phyloP scores from a whole-genome alignment of 2,797 vertebrate species.

The Pyrocephalus nanus region DNA sequence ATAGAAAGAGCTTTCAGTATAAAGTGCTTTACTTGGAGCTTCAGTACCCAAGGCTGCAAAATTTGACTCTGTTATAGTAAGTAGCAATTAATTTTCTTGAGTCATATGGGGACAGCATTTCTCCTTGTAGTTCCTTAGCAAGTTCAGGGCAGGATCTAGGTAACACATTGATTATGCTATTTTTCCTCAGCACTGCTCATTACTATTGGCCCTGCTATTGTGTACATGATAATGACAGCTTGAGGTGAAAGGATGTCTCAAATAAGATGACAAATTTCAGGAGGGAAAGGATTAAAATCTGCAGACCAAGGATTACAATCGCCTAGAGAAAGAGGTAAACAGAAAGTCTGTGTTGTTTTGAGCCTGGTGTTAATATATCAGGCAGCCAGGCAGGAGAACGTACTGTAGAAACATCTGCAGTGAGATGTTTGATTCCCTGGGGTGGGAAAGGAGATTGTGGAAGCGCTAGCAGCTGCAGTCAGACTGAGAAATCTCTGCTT shows the following conservation, averaged over 20 bases:
- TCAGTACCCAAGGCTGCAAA: neutral
- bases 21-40: neutral
- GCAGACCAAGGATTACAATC: neutral
- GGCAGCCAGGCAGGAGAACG: rapidly evolving
- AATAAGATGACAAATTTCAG: neutral
- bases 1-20: neutral
- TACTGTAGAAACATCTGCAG: conserved; percentile 7
- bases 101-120: neutral
- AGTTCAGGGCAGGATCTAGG: neutral
- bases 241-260: neutral
- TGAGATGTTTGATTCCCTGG: neutral
- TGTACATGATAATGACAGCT: neutral
- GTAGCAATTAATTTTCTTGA: neutral
- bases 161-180: neutral
- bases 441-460: neutral
- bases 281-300: neutral
- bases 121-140: neutral
- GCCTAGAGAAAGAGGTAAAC: neutral
- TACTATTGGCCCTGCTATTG: neutral
- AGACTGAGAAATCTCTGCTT: neutral
- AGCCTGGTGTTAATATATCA: neutral
- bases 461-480: conserved; percentile 3
- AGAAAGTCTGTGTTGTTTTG: neutral
- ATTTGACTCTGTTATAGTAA: neutral
- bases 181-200: neutral